phyloP scores from a whole-genome alignment of 2,113 vertebrate genomes.

The Planiliza haematocheilus region DNA sequence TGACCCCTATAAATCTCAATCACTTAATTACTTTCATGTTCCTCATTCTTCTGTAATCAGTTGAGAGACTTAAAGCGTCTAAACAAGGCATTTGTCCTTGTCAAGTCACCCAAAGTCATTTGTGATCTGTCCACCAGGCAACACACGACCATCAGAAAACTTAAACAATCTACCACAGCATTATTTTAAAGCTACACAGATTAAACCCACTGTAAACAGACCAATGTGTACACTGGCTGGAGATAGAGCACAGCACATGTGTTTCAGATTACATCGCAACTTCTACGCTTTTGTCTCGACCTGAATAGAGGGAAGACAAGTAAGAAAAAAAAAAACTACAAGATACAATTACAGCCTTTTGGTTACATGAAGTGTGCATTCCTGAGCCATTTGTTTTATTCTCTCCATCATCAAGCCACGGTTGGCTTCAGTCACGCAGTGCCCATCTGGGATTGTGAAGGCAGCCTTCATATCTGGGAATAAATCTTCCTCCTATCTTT shows the following conservation, averaged over 20 bases:
- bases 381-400: constrained; percentile 50
- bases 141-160: not conserved
- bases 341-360: constrained; percentile 66
- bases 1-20: constrained; percentile 74
- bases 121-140: constrained; percentile 4
- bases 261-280: constrained; percentile 67
- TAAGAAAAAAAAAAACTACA: constrained; percentile 23
- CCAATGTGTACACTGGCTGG: constrained; percentile 6
- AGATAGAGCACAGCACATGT: constrained; percentile 41
- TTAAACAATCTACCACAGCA: not conserved
- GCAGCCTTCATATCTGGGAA: constrained; percentile 20
- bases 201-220: constrained; percentile 54
- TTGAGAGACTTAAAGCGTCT: constrained; percentile 4
- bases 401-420: constrained; percentile 14
- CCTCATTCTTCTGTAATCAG: constrained; percentile 20
- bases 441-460: constrained; percentile 31
- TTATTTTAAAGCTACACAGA: constrained; percentile 33
- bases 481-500: constrained; percentile 5
- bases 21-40: constrained; percentile 50
- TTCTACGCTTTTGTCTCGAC: constrained; percentile 65
- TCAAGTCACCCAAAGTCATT: constrained; percentile 1
- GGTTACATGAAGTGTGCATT: constrained; percentile 44
- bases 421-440: constrained; percentile 6
- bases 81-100: constrained; percentile 24
- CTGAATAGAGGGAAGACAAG: constrained; percentile 44